phyloP scores from a whole-genome alignment of 92 coral and sea anemone species.

The Epizoanthus illoricatus region DNA sequence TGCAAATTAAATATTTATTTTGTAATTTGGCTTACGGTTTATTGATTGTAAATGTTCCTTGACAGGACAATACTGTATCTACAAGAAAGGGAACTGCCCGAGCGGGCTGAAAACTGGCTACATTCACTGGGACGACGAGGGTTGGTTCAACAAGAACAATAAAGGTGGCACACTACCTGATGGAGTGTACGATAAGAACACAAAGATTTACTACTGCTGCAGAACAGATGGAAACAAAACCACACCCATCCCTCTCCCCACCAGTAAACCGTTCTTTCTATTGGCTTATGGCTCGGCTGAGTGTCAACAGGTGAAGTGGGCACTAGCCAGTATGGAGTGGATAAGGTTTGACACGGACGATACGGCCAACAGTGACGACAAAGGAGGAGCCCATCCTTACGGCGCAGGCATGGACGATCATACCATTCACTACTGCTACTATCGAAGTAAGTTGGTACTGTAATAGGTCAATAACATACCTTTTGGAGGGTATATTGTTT shows the following conservation, averaged over 20 bases:
- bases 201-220: slow-evolving; percentile 53
- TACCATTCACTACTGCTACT: slow-evolving; percentile 56
- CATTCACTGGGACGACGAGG: slow-evolving; percentile 56
- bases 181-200: slow-evolving; percentile 34
- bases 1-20: too few species aligned
- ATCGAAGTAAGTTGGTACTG: slow-evolving; percentile 34
- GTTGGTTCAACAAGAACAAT: slow-evolving; percentile 6
- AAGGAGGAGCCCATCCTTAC: slow-evolving; percentile 48
- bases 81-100: slow-evolving; percentile 46
- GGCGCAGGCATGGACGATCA: slow-evolving; percentile 53
- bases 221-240: slow-evolving; percentile 44
- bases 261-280: slow-evolving; percentile 56
- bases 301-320: slow-evolving; percentile 72
- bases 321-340: slow-evolving; percentile 61
- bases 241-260: slow-evolving; percentile 48
- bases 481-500: too few species aligned
- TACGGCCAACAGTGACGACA: slow-evolving; percentile 21
- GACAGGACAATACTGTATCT: slow-evolving; percentile 49
- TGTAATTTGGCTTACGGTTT: too few species aligned
- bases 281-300: slow-evolving; percentile 58
- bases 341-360: slow-evolving; percentile 52
- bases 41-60: too few species aligned
- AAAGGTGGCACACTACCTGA: slow-evolving; percentile 44
- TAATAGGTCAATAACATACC: not conserved
- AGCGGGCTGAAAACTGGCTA: slow-evolving; percentile 26